Percentiles rank a stretch among this genome's conserved stretches.
Conservation (phyloP, 2,888 invertebrate genomes). For the Dexiosoma caninum region DNA sequence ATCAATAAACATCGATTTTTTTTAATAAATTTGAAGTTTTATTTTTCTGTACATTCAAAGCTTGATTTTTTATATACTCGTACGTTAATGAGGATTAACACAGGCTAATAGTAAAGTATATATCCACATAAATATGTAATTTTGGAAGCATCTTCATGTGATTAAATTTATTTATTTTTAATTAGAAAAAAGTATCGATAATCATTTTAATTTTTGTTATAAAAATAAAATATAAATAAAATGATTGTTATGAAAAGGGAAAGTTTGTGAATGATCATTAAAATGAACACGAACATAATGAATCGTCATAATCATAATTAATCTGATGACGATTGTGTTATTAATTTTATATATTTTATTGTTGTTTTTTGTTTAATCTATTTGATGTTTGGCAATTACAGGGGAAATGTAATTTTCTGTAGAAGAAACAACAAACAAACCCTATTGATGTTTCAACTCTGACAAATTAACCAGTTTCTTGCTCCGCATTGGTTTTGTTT, state of each 20-base stretch:
- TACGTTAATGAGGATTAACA: too few species aligned
- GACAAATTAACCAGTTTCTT: constrained; percentile 6
- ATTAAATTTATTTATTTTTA: too few species aligned
- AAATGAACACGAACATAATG: background rate
- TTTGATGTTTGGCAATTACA: constrained; percentile 48
- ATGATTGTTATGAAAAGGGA: constrained; percentile 54
- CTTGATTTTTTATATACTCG: too few species aligned
- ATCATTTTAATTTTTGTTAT: background rate
- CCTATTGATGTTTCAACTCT: background rate
- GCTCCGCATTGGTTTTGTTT: background rate
- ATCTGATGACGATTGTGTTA: constrained; percentile 7
- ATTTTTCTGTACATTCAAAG: background rate
- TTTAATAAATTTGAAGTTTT: background rate
- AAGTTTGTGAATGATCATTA: constrained; percentile 47
- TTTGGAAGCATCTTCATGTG: background rate
- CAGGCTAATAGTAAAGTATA: too few species aligned
- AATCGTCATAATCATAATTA: constrained; percentile 22
- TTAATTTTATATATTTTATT: constrained; percentile 1
- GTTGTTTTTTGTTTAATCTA: background rate
- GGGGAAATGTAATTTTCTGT: background rate
- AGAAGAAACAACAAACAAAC: background rate
- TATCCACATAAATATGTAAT: too few species aligned
- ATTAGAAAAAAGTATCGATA: constrained; percentile 24
- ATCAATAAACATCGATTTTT: too few species aligned
- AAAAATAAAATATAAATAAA: background rate